These are phyloP conservation scores for Capreolus pygargus DNA, from an alignment of 2,113 vertebrate genomes.

Conservation along the genomic window DNA sequence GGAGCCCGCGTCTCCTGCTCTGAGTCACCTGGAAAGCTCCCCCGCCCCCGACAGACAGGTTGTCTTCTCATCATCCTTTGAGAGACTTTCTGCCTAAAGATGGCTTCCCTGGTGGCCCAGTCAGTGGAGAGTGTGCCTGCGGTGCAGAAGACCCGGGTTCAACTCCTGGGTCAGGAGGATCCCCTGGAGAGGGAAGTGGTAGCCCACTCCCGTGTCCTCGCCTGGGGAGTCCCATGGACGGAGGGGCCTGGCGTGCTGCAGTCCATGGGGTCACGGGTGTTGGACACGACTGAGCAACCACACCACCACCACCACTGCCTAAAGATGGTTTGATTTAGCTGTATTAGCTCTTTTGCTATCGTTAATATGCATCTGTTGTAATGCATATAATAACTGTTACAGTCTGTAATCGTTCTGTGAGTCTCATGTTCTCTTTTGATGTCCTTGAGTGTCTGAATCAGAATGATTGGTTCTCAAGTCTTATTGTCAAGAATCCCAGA, in stretches of 20 bases:
- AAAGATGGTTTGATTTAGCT: background rate
- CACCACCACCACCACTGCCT: background rate
- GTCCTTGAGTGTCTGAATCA: background rate
- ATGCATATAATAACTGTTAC: background rate
- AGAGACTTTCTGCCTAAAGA: background rate
- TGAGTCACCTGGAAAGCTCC: background rate
- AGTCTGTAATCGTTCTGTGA: background rate
- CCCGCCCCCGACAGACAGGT: accelerated
- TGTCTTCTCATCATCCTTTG: background rate
- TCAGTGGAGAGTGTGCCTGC: background rate
- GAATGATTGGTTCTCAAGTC: background rate
- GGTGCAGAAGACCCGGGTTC: background rate
- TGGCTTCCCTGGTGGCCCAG: background rate
- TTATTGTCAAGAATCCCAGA: background rate
- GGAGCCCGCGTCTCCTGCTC: background rate
- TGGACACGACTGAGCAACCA: accelerated
- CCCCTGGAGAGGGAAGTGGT: background rate
- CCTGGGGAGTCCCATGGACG: background rate
- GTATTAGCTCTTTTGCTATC: background rate
- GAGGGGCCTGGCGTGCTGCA: background rate
- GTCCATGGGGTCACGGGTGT: background rate
- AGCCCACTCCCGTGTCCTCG: background rate
- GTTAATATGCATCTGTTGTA: background rate
- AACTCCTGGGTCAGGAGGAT: background rate
- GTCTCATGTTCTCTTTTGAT: background rate